These are phyloP conservation scores for Microtus pennsylvanicus DNA, from an alignment of 2,113 vertebrate genomes.

Conservation along the genomic window DNA sequence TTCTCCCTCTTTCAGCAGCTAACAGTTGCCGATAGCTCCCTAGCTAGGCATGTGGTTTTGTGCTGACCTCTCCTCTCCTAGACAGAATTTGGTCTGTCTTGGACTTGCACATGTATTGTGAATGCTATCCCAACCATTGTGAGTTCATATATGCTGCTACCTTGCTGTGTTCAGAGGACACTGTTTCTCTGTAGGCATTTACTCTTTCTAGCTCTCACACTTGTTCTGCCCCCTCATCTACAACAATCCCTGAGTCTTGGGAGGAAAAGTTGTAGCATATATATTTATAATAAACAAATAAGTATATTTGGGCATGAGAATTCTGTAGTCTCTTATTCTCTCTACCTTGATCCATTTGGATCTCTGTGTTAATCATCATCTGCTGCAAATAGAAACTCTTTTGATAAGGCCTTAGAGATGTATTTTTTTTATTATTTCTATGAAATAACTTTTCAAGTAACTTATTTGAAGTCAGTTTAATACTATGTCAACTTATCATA, in stretches of 20 bases:
- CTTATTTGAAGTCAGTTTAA: not conserved
- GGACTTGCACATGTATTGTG: not conserved
- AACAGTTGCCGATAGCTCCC: not conserved
- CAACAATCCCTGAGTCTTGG: not conserved
- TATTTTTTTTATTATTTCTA: no score
- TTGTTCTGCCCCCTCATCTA: not conserved
- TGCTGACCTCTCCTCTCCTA: not conserved
- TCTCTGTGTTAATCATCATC: not conserved
- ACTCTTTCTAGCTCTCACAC: not conserved
- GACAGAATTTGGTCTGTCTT: not conserved
- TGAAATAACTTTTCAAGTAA: no score
- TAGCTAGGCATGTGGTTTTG: not conserved
- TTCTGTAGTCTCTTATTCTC: not conserved
- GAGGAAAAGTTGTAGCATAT: not conserved
- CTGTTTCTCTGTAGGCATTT: not conserved
- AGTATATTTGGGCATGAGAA: not conserved
- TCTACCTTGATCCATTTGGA: not conserved
- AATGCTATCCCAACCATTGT: not conserved
- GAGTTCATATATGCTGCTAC: not conserved
- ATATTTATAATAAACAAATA: no score
- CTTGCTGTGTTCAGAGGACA: not conserved
- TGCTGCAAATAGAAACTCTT: not conserved
- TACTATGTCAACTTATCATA: not conserved
- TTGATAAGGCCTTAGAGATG: not conserved
- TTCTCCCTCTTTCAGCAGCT: not conserved